These are phyloP conservation scores for Halocaridina rubra DNA, from an alignment of 2,888 invertebrate genomes.

Conservation along the genomic window DNA sequence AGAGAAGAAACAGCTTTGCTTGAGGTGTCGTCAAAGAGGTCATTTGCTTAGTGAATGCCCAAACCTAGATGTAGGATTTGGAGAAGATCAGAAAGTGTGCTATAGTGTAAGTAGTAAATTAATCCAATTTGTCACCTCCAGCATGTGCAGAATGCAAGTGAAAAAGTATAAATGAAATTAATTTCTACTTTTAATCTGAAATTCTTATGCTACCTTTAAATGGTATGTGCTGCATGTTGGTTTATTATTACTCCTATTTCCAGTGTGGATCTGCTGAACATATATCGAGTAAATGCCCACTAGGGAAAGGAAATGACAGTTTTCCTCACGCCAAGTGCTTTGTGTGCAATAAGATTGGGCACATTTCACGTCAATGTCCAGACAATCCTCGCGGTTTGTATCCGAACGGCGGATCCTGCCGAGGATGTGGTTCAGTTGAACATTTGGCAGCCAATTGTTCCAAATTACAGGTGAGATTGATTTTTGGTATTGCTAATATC, in stretches of 20 bases:
- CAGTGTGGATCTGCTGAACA: conserved; percentile 93
- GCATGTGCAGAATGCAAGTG: too few relatives aligned
- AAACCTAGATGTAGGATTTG: conserved; percentile 46
- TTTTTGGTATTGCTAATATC: too few relatives aligned
- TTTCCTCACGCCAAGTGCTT: conserved; percentile 80
- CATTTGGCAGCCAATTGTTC: conserved; percentile 60
- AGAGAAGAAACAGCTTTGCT: conserved; percentile 66
- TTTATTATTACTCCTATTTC: conserved; percentile 70
- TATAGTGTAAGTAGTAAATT: conserved; percentile 45
- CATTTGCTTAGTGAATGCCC: conserved; percentile 69
- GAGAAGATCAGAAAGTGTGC: conserved; percentile 12
- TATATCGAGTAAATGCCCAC: conserved; percentile 71
- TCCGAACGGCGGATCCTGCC: conserved; percentile 86
- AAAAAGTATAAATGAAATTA: too few relatives aligned
- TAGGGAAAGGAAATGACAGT: neutral
- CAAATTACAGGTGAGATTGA: conserved; percentile 48
- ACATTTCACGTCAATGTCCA: conserved; percentile 88
- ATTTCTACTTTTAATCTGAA: too few relatives aligned
- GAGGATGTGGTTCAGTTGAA: conserved; percentile 73
- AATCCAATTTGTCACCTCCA: too few relatives aligned
- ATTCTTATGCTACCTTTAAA: too few relatives aligned
- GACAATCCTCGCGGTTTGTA: conserved; percentile 88
- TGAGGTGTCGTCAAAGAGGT: conserved; percentile 69
- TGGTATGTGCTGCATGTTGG: too few relatives aligned
- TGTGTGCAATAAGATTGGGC: conserved; percentile 87